Evolutionary conservation across 2,797 vertebrate species (phyloP), one percentile per base, ranked within the genome.

Genomic region (Enteromius afrohamiltoni): DNA sequence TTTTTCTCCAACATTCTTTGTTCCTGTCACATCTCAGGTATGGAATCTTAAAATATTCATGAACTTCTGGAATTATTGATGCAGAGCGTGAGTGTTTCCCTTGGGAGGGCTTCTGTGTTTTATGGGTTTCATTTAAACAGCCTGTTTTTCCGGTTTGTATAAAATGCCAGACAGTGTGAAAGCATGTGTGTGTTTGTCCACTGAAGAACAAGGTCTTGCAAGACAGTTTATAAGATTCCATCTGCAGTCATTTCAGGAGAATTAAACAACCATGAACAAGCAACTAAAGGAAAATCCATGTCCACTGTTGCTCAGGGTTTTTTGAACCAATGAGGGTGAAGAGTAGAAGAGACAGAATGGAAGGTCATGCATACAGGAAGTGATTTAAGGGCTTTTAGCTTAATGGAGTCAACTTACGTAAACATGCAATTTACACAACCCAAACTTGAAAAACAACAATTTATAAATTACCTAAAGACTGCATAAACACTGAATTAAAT

Each of bases 61-160:
- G 83, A 83, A 81, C 55, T 85, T 37, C 77, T 74, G 80, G 79
- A 86, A 82, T 84, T 84, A 65, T 77, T 82, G 76, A 77, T 83
- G 85, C 45, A 13, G 65, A 37, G 40, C 14, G 23, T 31, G 19
- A 69, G 58, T 40, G 31, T 75, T 65, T 60, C 68, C 73, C 23
- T 7, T 47, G 70, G 82, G 71, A 71, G 49, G 45, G 69, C 47
- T 70, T 69, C 51, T 77, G 77, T 85, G 60, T 49, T 86, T 78
- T 70, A 73, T 53, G 29, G 49, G 34, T 67, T 85, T 86, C 23
- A 69, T 86, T 80, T 83, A 75, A 77, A 65, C 67, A 83, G 49
- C 29, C 49, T 74, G 73, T 74, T 74, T 79, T 82, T 73, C 71
- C 14, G 23, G 58, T 82, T 19, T 29, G 34, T 45, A 51, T 88